Conservation (phyloP, 2,888 invertebrate genomes). For the Ophion ellenae region DNA sequence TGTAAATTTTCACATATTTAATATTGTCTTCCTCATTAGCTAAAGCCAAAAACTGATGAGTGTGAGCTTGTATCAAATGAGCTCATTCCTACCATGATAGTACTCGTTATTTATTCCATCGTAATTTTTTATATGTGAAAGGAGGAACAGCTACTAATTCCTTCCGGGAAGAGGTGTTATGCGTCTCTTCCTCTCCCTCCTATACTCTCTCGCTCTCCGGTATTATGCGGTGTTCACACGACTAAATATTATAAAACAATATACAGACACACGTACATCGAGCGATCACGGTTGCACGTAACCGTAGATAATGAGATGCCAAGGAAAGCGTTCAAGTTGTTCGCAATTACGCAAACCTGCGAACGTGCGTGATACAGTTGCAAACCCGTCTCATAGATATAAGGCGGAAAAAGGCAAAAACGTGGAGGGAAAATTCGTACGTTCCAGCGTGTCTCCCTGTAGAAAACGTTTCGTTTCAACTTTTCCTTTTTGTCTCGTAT, state of each 20-base stretch:
- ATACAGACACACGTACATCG: not conserved
- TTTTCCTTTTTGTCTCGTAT: constrained; percentile 6
- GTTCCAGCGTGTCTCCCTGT: not conserved
- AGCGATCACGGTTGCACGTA: constrained; percentile 20
- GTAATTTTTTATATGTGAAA: constrained; percentile 1
- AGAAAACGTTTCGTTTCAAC: constrained; percentile 29
- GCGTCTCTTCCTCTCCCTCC: too few species aligned
- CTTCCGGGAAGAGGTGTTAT: not conserved
- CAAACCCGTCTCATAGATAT: not conserved
- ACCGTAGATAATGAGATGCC: constrained; percentile 31
- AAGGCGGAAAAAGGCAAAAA: not conserved
- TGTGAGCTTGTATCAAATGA: too few species aligned
- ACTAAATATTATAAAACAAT: not conserved
- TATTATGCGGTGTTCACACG: not conserved
- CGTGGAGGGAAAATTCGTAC: constrained; percentile 6
- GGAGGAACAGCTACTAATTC: not conserved
- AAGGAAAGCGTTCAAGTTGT: constrained; percentile 40
- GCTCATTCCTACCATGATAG: too few species aligned
- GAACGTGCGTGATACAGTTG: constrained; percentile 26
- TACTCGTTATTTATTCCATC: too few species aligned
- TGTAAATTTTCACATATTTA: too few species aligned
- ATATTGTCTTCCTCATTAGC: too few species aligned
- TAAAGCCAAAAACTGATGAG: too few species aligned
- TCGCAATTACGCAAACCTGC: constrained; percentile 18
- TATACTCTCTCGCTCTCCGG: not conserved